Percentiles rank a stretch among this genome's conserved stretches.
Conservation (phyloP, 2,113 vertebrate genomes). For the Maccullochella peelii region DNA sequence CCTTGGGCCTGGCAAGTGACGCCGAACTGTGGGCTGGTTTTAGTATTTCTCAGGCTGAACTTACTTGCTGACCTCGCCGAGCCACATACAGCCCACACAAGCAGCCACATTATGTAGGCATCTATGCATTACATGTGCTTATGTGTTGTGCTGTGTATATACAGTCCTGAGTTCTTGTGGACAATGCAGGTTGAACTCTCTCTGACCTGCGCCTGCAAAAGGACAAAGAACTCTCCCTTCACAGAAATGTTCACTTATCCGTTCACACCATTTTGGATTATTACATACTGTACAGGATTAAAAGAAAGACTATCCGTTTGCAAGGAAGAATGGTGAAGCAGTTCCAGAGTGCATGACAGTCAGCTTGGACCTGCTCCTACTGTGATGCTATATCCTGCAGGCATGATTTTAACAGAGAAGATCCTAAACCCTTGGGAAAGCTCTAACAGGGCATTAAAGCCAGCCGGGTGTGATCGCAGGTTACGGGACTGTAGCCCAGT, state of each 20-base stretch:
- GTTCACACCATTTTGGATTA: conserved; percentile 40
- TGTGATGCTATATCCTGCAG: not conserved
- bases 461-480: conserved; percentile 4
- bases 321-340: not conserved
- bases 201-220: conserved; percentile 25
- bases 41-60: not conserved
- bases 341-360: conserved; percentile 15
- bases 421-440: conserved; percentile 41
- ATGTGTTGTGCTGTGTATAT: too few relatives aligned
- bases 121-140: not conserved
- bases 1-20: not conserved
- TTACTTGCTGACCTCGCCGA: not conserved
- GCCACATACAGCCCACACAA: not conserved
- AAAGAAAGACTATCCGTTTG: conserved; percentile 3
- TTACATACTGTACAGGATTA: conserved; percentile 64
- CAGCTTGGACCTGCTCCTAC: conserved; percentile 21
- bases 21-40: not conserved
- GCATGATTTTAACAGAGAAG: conserved; percentile 7
- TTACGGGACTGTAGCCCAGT: not conserved
- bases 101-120: not conserved
- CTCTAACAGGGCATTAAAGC: conserved; percentile 15
- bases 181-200: conserved; percentile 24
- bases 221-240: conserved; percentile 29
- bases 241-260: conserved; percentile 27
- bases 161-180: not conserved